Evolutionary conservation across 37 sponge, comb jelly and placozoan genomes (phyloP), one percentile per base, ranked within the genome.

Genomic region (Chondrosia reniformis): DNA sequence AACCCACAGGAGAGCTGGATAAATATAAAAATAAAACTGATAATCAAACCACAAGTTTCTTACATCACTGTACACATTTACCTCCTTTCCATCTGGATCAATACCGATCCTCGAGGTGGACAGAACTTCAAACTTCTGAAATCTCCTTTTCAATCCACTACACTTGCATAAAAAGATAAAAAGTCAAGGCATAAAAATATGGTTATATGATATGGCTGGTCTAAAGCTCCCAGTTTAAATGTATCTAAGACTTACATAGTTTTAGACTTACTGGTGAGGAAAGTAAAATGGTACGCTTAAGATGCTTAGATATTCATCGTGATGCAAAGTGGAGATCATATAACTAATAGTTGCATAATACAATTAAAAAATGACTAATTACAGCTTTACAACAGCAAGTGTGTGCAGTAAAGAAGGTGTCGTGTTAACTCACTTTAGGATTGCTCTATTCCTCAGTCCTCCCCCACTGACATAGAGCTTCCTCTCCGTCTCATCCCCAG

Each of bases 381-480:
- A n/a, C n/a, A n/a, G n/a, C n/a, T n/a, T n/a, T n/a, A n/a, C n/a
- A n/a, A n/a, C n/a, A n/a, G n/a, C n/a, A n/a, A n/a, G 52, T 49
- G 52, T 49, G 15, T 15, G 10, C 15, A 49, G 15, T 49, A 49
- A 15, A 49, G 52, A 49, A 15, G 52, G 52, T 49, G 15, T 49
- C 15, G 52, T 49, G 52, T 22, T 28, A 19, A 49, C 63, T 58
- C 13, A 85, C 86, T 39, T 78, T 83, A 89, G 78, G 1, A 89
- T 38, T 15, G 45, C 15, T 21, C 21, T 28, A 43, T 89, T 89
- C 45, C 61, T 72, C 31, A 69, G 79, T 55, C 90, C 90, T n/a
- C 90, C 90, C 40, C 90, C 90, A 85, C 90, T 85, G 67, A 89
- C 90, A 82, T 76, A 82, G 36, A 89, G 41, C 30, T 82, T n/a